Evolutionary conservation across 2,888 invertebrate species (phyloP), one percentile per base, ranked within the genome.

Genomic region (Lathronympha strigana): DNA sequence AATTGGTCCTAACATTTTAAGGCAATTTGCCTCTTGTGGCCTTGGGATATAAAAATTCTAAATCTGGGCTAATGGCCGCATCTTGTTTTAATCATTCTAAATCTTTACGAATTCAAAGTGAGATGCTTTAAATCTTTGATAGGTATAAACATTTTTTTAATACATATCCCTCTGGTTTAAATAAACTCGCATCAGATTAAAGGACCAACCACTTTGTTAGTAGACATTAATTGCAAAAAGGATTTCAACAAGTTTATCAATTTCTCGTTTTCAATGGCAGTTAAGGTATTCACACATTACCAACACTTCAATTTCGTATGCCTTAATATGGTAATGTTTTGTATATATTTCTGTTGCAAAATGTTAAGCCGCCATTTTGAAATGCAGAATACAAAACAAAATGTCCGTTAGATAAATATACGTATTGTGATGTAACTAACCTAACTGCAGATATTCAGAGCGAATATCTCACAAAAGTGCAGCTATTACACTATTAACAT

Each of bases 181-280:
- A 21, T 8, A n/a, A 15, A 15, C 13, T 51, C 19, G 9, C 21
- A 49, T 60, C 36, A 60, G 3, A n/a, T n/a, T 40, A 13, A 19
- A 9, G 45, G 55, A 36, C 25, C 9, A n/a, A 53, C 23, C 45
- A 33, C 33, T 33, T 33, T 45, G 38, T 63, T 63, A 47, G 49
- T 63, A 63, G 57, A 57, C 8, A 25, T 58, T 50, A 31, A 50
- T 63, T 28, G 57, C 21, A 31, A 28, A n/a, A 19, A n/a, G 40
- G 40, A 43, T 57, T 45, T 15, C n/a, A 33, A 58, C 4, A 17
- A 31, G 25, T 50, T 19, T n/a, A 36, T 58, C 45, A 45, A 51
- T 45, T 51, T 58, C 17, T 45, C 33, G 19, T 28, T 51, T 36
- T 3, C 9, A 51, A 43, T 51, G 19, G 36, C 51, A 47, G 57